phyloP scores from a whole-genome alignment of 2,888 invertebrate species.

The Macrophya alboannulata region DNA sequence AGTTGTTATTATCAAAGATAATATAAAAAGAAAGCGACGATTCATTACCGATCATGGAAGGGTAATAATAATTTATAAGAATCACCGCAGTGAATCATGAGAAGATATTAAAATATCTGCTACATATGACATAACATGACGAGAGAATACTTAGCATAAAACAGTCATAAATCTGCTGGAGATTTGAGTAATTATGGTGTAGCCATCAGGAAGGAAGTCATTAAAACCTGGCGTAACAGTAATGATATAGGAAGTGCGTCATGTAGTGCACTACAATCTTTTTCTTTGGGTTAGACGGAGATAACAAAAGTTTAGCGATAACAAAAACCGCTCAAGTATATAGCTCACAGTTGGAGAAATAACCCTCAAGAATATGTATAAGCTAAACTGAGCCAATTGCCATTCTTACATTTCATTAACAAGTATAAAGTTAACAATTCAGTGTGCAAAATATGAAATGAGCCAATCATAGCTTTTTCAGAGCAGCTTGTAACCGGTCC shows the following conservation, averaged over 20 bases:
- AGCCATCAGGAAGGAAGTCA: slow-evolving; percentile 21
- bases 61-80: background rate
- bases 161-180: background rate
- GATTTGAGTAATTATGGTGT: background rate
- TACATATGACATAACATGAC: background rate
- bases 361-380: background rate
- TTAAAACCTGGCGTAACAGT: slow-evolving; percentile 60
- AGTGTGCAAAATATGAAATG: background rate
- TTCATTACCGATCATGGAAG: background rate
- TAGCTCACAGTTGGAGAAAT: background rate
- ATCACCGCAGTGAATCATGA: slow-evolving; percentile 6
- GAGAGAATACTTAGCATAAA: background rate
- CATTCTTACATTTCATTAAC: background rate
- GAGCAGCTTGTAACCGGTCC: background rate
- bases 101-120: background rate
- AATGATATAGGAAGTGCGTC: slow-evolving; percentile 10
- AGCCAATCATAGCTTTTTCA: background rate
- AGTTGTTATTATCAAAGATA: background rate
- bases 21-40: background rate
- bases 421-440: background rate
- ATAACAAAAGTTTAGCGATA: slow-evolving; percentile 12
- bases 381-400: background rate
- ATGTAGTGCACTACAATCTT: background rate
- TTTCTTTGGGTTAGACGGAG: background rate
- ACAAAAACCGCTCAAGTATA: background rate